phyloP scores from a whole-genome alignment of 2,113 vertebrate species.

The Tringa solitaria region DNA sequence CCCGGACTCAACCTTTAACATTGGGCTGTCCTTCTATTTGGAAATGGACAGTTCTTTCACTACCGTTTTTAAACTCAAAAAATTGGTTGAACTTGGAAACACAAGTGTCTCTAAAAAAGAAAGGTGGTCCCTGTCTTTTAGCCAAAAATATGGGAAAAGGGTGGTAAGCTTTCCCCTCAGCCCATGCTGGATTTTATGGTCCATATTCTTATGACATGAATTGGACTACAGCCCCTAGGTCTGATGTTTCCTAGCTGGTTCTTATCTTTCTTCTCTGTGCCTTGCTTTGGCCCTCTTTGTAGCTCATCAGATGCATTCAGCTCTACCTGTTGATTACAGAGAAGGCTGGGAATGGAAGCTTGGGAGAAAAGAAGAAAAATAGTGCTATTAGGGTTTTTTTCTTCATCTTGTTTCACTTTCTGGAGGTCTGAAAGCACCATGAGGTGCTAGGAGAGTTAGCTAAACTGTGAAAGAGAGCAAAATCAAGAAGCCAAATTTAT shows the following conservation, averaged over 20 bases:
- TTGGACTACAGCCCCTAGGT: background rate
- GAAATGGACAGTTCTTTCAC: background rate
- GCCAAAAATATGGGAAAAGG: background rate
- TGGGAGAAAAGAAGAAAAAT: background rate
- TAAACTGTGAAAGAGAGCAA: slow-evolving; percentile 64
- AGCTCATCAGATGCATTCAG: background rate
- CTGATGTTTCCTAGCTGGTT: background rate
- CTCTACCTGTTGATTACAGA: background rate
- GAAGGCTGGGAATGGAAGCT: background rate
- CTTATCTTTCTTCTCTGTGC: background rate
- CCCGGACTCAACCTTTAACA: background rate
- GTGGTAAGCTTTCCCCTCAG: background rate
- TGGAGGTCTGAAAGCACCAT: slow-evolving; percentile 63
- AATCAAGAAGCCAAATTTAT: slow-evolving; percentile 59
- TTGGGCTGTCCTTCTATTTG: background rate
- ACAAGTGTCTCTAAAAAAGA: background rate
- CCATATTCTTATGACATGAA: background rate
- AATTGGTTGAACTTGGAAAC: background rate
- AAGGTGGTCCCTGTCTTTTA: background rate
- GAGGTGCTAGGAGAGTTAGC: slow-evolving; percentile 59
- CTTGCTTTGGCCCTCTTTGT: background rate
- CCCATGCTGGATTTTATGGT: background rate
- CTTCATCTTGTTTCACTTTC: slow-evolving; percentile 23
- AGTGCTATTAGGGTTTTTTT: background rate
- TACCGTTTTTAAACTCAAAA: background rate